These are phyloP conservation scores for Drosophila neotestacea DNA, from an alignment of 2,888 invertebrate species.

Conservation along the genomic window DNA sequence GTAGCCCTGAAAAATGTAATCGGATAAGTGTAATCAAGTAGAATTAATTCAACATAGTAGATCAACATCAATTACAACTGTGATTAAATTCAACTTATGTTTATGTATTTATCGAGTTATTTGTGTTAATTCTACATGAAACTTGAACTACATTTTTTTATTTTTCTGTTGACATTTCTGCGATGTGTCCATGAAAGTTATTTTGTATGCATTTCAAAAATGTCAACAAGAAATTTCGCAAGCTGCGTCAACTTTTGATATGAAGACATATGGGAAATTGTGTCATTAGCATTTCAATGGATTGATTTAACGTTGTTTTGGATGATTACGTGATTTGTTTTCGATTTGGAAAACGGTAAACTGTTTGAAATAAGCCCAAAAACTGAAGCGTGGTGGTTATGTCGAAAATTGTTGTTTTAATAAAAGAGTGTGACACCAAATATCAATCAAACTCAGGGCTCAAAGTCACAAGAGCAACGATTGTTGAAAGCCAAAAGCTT, in stretches of 20 bases:
- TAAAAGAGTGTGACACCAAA: conserved; percentile 52
- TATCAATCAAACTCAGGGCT: conserved; percentile 62
- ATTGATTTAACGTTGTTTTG: conserved; percentile 36
- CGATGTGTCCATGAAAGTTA: conserved; percentile 29
- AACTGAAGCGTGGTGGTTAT: conserved; percentile 6
- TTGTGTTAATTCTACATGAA: conserved; percentile 5
- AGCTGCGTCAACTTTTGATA: conserved; percentile 43
- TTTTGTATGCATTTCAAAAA: conserved; percentile 23
- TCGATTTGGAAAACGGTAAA: conserved; percentile 34
- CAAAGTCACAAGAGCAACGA: conserved; percentile 26
- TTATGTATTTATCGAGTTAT: neutral
- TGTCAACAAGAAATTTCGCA: conserved; percentile 56
- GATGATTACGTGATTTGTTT: conserved; percentile 62
- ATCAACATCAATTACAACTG: neutral
- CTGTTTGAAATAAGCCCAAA: conserved; percentile 13
- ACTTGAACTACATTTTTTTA: conserved; percentile 30
- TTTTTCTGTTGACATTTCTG: conserved; percentile 9
- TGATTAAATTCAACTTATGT: neutral
- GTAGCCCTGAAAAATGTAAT: no score
- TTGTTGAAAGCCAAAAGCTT: conserved; percentile 42
- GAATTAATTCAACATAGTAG: no score
- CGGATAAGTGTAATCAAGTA: no score
- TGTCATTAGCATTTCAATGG: conserved; percentile 64
- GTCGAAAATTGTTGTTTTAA: conserved; percentile 10
- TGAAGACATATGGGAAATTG: conserved; percentile 37